Evolutionary conservation across 1,140 invertebrate genomes (phyloP).

Genomic region (Cotesia typhae): DNA sequence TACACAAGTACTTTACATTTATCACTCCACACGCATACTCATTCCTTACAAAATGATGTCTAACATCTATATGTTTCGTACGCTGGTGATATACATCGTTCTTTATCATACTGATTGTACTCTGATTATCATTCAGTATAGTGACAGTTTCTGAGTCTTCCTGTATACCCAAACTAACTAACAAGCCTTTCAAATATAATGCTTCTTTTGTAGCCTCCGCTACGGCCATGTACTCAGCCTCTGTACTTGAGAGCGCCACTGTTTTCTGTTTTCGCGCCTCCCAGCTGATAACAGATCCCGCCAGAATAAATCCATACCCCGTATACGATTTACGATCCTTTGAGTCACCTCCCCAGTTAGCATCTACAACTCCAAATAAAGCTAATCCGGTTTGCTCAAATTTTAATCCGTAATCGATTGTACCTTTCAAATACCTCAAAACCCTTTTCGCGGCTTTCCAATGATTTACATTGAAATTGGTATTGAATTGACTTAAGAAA

Average conservation of each 20-base stretch:
- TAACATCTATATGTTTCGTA: constrained; percentile 61
- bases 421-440: no score
- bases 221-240: constrained; percentile 61
- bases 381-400: constrained; percentile 20
- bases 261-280: constrained; percentile 65
- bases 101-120: no score
- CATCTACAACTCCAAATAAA: constrained; percentile 45
- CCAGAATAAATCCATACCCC: constrained; percentile 52
- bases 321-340: constrained; percentile 50
- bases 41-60: constrained; percentile 47
- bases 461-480: no score
- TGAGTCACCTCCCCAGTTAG: constrained; percentile 50
- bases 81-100: constrained; percentile 42
- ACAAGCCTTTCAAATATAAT: constrained; percentile 43
- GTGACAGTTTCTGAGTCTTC: no score
- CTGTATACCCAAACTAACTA: constrained; percentile 23
- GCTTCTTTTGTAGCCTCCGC: constrained; percentile 51
- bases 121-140: no score
- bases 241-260: constrained; percentile 62
- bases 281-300: constrained; percentile 61
- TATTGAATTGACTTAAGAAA: no score
- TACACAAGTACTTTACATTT: constrained; percentile 25
- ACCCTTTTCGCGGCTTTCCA: no score
- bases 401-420: constrained; percentile 19
- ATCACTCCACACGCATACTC: constrained; percentile 24